A percentile compares a stretch with the other conserved stretches of the same genome.
Conservation (phyloP, 2,113 vertebrate genomes). For the Nycticebus coucang region DNA sequence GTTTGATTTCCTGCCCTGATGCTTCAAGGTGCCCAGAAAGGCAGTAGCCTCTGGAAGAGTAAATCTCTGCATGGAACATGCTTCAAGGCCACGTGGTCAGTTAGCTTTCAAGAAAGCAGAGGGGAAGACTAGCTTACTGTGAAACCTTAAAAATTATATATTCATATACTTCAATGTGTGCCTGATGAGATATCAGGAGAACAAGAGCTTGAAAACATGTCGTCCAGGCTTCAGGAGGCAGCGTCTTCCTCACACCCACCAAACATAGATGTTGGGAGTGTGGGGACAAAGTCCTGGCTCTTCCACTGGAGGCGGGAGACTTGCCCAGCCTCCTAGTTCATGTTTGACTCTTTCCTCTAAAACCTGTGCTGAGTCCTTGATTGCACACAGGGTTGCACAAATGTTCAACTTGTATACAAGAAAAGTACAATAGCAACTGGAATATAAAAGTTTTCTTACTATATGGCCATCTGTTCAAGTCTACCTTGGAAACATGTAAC, state of each 20-base stretch:
- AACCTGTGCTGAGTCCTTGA: slow-evolving; percentile 84
- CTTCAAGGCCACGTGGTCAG: background rate
- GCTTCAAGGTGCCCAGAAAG: background rate
- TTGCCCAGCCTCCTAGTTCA: slow-evolving; percentile 40
- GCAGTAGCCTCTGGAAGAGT: slow-evolving; percentile 57
- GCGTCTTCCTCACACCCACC: background rate
- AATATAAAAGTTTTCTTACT: slow-evolving; percentile 88
- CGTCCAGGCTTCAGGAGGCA: background rate
- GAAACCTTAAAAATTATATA: slow-evolving; percentile 74
- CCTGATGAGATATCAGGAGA: slow-evolving; percentile 54
- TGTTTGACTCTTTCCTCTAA: slow-evolving; percentile 69
- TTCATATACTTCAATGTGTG: slow-evolving; percentile 47
- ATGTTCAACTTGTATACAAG: slow-evolving; percentile 84
- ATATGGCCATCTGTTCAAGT: slow-evolving; percentile 86
- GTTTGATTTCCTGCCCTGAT: background rate
- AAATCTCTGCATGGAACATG: background rate
- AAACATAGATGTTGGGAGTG: background rate
- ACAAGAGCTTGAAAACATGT: slow-evolving; percentile 74
- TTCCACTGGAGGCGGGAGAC: background rate
- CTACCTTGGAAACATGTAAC: slow-evolving; percentile 81
- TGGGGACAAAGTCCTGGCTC: slow-evolving; percentile 28
- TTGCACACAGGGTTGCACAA: slow-evolving; percentile 87
- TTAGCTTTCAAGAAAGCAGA: slow-evolving; percentile 74
- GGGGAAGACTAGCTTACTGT: slow-evolving; percentile 75
- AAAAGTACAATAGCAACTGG: slow-evolving; percentile 86